phyloP scores from a whole-genome alignment of 2,888 invertebrate species.

The Tineola bisselliella region DNA sequence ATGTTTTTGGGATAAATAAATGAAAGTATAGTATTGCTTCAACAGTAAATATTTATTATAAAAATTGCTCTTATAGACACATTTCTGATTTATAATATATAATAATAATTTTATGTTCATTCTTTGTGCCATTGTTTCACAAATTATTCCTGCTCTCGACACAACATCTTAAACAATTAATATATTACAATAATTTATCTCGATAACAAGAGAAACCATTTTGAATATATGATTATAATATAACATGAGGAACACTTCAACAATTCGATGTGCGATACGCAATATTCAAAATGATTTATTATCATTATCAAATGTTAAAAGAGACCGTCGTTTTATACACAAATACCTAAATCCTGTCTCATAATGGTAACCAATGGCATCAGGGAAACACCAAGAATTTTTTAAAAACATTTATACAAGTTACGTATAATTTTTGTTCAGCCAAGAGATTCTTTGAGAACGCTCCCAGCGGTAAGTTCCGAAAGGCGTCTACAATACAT shows the following conservation, averaged over 20 bases:
- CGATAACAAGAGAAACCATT: slow-evolving; percentile 54
- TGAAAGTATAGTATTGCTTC: slow-evolving; percentile 52
- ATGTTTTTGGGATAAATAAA: slow-evolving; percentile 21
- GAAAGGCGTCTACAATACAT: neutral
- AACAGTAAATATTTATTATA: slow-evolving; percentile 70
- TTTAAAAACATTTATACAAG: slow-evolving; percentile 42
- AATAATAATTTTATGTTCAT: slow-evolving; percentile 65
- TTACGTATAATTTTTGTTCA: slow-evolving; percentile 9
- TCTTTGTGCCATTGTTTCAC: slow-evolving; percentile 68
- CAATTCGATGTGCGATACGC: slow-evolving; percentile 59
- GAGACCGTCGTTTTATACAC: slow-evolving; percentile 43
- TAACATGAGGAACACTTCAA: slow-evolving; percentile 54
- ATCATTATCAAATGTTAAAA: slow-evolving; percentile 42
- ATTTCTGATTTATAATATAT: slow-evolving; percentile 68
- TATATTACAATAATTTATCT: slow-evolving; percentile 63
- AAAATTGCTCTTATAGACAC: slow-evolving; percentile 69
- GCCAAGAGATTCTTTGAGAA: neutral
- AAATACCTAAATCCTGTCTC: slow-evolving; percentile 64
- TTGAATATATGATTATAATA: slow-evolving; percentile 32
- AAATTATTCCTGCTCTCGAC: slow-evolving; percentile 66
- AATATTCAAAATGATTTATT: neutral
- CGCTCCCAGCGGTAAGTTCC: neutral
- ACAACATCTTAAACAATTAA: slow-evolving; percentile 65
- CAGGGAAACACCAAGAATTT: slow-evolving; percentile 47
- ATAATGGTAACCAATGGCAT: slow-evolving; percentile 67